A percentile compares a stretch with the other conserved stretches of the same genome.
Evolutionary conservation across 2,888 invertebrate species (phyloP).

Genomic region (Atethmia centrago): DNA sequence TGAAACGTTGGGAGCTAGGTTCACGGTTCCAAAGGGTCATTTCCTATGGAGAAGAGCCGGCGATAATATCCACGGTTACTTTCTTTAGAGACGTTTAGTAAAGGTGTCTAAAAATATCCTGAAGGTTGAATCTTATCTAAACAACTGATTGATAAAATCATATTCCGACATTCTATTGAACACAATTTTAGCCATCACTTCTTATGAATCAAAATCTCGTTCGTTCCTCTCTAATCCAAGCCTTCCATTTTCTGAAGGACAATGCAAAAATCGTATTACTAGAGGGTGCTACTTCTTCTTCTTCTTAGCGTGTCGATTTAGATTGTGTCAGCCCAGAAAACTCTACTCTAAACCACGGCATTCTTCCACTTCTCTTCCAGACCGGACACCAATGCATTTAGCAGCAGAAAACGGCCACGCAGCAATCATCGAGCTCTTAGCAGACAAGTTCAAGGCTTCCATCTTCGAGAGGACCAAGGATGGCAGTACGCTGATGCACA

Average conservation of each 20-base stretch:
- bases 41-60: neutral
- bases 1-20: neutral
- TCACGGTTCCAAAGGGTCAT: neutral
- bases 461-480: constrained; percentile 99
- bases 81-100: neutral
- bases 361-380: constrained; percentile 82
- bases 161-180: neutral
- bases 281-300: neutral
- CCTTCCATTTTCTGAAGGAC: neutral
- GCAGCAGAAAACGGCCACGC: constrained; percentile 99
- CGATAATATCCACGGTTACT: neutral
- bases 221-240: neutral
- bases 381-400: constrained; percentile 98
- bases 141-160: neutral
- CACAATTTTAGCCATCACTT: neutral
- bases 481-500: constrained; percentile 99
- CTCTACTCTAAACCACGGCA: neutral
- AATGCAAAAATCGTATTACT: neutral
- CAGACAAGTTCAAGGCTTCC: constrained; percentile 99
- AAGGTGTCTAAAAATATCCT: neutral
- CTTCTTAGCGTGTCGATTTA: neutral
- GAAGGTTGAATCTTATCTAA: neutral
- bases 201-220: neutral
- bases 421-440: constrained; percentile 97
- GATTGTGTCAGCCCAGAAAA: neutral